Percentiles rank a stretch among this genome's conserved stretches.
These are phyloP conservation scores for Mycogona germanica DNA, from an alignment of 2,888 invertebrate species.

Conservation along the genomic window DNA sequence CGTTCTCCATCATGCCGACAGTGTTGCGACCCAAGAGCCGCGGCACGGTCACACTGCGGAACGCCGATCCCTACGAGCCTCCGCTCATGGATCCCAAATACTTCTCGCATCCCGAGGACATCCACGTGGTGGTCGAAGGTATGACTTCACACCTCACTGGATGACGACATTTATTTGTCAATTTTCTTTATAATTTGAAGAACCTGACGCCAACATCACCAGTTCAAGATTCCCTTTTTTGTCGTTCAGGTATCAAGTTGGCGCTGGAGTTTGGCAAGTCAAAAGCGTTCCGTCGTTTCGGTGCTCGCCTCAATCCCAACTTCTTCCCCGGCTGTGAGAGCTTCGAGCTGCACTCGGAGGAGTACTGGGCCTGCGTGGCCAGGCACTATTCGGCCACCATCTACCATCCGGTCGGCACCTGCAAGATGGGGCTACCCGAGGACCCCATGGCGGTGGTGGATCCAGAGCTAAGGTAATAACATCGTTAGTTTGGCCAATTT, in stretches of 20 bases:
- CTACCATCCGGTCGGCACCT: conserved; percentile 18
- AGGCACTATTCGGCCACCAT: conserved; percentile 16
- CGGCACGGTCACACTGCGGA: conserved; percentile 56
- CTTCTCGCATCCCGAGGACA: conserved; percentile 64
- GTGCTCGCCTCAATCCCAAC: conserved; percentile 22
- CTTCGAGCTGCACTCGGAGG: conserved; percentile 14
- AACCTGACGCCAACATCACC: background rate
- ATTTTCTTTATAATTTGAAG: background rate
- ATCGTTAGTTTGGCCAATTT: no score
- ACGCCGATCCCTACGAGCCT: conserved; percentile 70
- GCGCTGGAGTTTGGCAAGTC: conserved; percentile 24
- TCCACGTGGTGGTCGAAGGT: conserved; percentile 65
- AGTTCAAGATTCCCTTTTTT: no score
- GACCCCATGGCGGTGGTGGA: conserved; percentile 19
- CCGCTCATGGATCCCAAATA: conserved; percentile 89
- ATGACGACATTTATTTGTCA: no score
- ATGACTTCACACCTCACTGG: no score
- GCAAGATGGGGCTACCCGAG: conserved; percentile 14
- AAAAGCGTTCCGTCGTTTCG: conserved; percentile 23
- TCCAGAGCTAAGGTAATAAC: conserved; percentile 14
- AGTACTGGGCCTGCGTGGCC: conserved; percentile 17
- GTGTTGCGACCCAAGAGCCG: conserved; percentile 59
- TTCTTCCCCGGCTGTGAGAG: conserved; percentile 25
- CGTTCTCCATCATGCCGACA: conserved; percentile 60
- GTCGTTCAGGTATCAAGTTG: conserved; percentile 24